phyloP scores from a whole-genome alignment of 1,140 invertebrate species.

The Grapholita molesta region DNA sequence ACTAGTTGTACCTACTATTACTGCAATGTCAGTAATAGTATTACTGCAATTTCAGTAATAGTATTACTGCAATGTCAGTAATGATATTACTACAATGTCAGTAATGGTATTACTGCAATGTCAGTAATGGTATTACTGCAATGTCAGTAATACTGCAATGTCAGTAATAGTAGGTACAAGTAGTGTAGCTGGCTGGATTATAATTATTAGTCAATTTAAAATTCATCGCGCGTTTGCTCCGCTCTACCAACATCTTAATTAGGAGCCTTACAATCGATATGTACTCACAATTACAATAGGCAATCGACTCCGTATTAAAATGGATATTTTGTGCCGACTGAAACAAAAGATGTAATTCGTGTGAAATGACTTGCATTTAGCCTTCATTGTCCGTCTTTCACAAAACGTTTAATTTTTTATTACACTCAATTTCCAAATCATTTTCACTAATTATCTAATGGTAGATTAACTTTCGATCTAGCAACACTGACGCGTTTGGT shows the following conservation, averaged over 20 bases:
- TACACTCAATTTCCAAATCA: conserved; percentile 45
- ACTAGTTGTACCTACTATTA: too few species aligned
- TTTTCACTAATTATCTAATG: conserved; percentile 62
- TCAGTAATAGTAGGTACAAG: too few species aligned
- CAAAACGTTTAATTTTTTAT: conserved; percentile 54
- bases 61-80: too few species aligned
- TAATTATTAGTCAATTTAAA: conserved; percentile 14
- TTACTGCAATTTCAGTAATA: too few species aligned
- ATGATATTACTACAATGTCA: too few species aligned
- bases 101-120: too few species aligned
- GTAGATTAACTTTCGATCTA: conserved; percentile 29
- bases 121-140: too few species aligned
- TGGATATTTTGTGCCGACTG: conserved; percentile 60
- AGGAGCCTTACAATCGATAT: conserved; percentile 44
- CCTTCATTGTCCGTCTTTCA: conserved; percentile 55
- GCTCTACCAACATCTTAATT: conserved; percentile 24
- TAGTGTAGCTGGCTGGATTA: background rate
- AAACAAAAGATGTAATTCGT: conserved; percentile 73
- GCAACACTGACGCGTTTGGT: conserved; percentile 24
- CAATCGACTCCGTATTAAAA: conserved; percentile 61
- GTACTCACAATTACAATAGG: conserved; percentile 48
- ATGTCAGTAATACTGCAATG: too few species aligned
- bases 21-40: too few species aligned
- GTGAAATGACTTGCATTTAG: conserved; percentile 69
- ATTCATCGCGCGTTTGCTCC: conserved; percentile 19